These are phyloP conservation scores for Rafetus swinhoei DNA, from an alignment of 2,113 vertebrate genomes.

Conservation along the genomic window DNA sequence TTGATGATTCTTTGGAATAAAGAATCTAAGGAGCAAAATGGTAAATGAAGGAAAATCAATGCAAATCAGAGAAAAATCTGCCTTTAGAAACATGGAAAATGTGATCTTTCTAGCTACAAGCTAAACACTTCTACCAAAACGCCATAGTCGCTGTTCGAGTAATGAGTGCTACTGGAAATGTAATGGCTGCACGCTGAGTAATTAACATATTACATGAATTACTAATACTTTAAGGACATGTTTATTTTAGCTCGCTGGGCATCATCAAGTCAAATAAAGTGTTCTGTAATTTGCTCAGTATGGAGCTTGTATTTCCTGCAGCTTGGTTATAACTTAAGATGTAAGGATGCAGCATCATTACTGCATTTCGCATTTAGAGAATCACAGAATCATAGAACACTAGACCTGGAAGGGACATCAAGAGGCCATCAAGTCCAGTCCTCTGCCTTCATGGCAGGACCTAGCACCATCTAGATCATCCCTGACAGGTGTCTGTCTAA, in stretches of 20 bases:
- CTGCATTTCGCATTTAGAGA: background rate
- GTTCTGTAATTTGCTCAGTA: conserved; percentile 31
- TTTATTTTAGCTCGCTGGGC: conserved; percentile 67
- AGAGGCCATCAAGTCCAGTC: too few species aligned
- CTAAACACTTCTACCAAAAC: conserved; percentile 28
- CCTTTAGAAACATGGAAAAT: conserved; percentile 21
- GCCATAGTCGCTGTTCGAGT: conserved; percentile 11
- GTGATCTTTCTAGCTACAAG: conserved; percentile 15
- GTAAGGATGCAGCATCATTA: background rate
- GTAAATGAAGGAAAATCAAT: conserved; percentile 51
- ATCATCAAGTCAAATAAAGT: conserved; percentile 45
- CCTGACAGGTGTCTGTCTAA: too few species aligned
- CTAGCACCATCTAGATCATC: too few species aligned
- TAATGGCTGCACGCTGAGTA: conserved; percentile 59
- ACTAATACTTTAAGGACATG: conserved; percentile 24
- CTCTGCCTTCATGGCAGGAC: too few species aligned
- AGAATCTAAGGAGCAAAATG: conserved; percentile 44
- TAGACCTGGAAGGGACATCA: too few species aligned
- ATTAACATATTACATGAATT: conserved; percentile 61
- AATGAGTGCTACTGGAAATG: conserved; percentile 39
- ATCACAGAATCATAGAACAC: too few species aligned
- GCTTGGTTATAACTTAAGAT: conserved; percentile 29
- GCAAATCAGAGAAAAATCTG: background rate
- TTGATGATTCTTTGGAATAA: conserved; percentile 61
- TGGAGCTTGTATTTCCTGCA: conserved; percentile 30